Conservation (phyloP, 2,888 invertebrate species). For the Pharmacophagus antenor region DNA sequence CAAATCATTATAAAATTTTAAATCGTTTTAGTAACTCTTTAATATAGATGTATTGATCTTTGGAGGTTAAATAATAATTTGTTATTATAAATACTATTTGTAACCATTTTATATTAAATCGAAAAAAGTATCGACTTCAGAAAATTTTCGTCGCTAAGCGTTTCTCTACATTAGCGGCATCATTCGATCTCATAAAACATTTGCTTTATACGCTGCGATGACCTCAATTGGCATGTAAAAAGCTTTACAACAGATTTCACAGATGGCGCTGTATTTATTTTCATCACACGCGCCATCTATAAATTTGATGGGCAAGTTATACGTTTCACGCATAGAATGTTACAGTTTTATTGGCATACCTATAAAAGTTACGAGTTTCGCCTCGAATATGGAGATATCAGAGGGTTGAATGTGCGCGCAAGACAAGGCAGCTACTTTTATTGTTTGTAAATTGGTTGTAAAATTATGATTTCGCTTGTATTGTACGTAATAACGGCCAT, state of each 20-base stretch:
- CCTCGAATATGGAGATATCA: slow-evolving; percentile 76
- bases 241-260: slow-evolving; percentile 60
- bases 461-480: slow-evolving; percentile 79
- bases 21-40: too few species aligned
- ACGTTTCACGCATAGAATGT: slow-evolving; percentile 45
- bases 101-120: background rate
- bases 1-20: too few species aligned
- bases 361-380: slow-evolving; percentile 77
- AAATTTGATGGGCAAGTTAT: slow-evolving; percentile 47
- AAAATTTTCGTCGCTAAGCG: slow-evolving; percentile 38
- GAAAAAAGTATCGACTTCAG: background rate
- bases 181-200: slow-evolving; percentile 68
- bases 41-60: too few species aligned
- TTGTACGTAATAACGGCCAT: slow-evolving; percentile 75
- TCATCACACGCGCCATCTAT: slow-evolving; percentile 66
- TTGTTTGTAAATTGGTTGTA: slow-evolving; percentile 82
- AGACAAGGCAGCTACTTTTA: slow-evolving; percentile 79
- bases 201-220: slow-evolving; percentile 72
- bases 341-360: slow-evolving; percentile 74
- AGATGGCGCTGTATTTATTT: slow-evolving; percentile 64
- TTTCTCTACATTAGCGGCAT: slow-evolving; percentile 73
- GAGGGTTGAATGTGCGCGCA: slow-evolving; percentile 75
- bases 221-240: slow-evolving; percentile 72
- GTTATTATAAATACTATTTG: too few species aligned
- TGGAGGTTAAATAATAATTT: too few species aligned